Evolutionary conservation across 2,888 invertebrate species (phyloP), one percentile per base, ranked within the genome.

Genomic region (Congeria kusceri): DNA sequence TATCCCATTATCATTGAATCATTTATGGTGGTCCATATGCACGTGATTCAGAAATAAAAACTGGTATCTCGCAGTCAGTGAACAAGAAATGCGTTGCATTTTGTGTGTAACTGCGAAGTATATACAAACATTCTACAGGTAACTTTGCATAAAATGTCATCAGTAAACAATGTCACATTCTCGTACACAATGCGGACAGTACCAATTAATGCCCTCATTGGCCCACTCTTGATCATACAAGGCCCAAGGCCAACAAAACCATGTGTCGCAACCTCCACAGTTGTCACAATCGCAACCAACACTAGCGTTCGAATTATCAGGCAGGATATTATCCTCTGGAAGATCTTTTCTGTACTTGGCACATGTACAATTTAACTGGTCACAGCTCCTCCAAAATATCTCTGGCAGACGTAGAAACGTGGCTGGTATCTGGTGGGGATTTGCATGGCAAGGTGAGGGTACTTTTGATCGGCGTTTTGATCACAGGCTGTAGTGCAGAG

Each of bases 231-330:
- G 13, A 15, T 68, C 63, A 63, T 77, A 77, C 29, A 44, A 62
- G n/a, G 77, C 71, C 61, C 71, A 71, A 18, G 71, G 71, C 77
- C 66, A 77, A 62, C 77, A 77, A 18, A 66, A 44, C 77, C 71
- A 77, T 13, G 66, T 44, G 56, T 72, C 62, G 66, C 77, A 77
- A 0, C 61, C 65, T 1, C 67, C 73, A 66, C 77, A 77, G 47
- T 77, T 77, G 5, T 59, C 46, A 27, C 77, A 77, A 46, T 77
- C 77, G 62, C 77, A 66, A 9, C 77, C 77, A 28, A 77, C 77
- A 66, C 77, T 77, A 18, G 71, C 71, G 56, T 77, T 56, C 0
- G 69, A 58, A 53, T 69, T 69, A 39, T 76, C 75, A 23, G 49
- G 27, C 7, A 29, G 4, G 18, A 68, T 44, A n/a, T 62, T 29